These are phyloP conservation scores for Spisula solida DNA, from an alignment of 2,888 invertebrate genomes.

Conservation along the genomic window DNA sequence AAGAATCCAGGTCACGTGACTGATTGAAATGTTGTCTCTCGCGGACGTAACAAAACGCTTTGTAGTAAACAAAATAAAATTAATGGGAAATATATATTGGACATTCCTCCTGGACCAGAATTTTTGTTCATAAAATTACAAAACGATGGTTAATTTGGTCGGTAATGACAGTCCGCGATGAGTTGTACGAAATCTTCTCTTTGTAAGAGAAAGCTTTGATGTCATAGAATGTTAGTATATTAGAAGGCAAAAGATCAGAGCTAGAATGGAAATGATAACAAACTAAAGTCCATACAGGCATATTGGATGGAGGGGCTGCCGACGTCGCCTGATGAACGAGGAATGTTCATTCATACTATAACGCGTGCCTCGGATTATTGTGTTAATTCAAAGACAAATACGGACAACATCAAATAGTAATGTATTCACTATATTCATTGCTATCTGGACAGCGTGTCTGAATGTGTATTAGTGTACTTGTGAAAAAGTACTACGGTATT, in stretches of 20 bases:
- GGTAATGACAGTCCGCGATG: constrained; percentile 51
- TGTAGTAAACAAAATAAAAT: constrained; percentile 21
- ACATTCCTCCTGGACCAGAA: constrained; percentile 51
- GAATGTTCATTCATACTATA: constrained; percentile 43
- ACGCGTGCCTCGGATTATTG: constrained; percentile 34
- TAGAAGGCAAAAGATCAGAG: constrained; percentile 1
- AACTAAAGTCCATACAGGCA: neutral
- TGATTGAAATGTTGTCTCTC: no score
- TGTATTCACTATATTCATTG: neutral
- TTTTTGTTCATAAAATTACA: constrained; percentile 58
- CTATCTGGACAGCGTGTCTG: neutral
- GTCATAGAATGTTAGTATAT: constrained; percentile 30
- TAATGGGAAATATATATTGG: constrained; percentile 46
- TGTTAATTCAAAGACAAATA: constrained; percentile 44
- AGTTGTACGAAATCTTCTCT: constrained; percentile 39
- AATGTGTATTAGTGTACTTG: constrained; percentile 11
- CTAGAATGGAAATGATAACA: constrained; percentile 36
- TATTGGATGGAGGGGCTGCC: constrained; percentile 27
- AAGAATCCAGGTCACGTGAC: no score
- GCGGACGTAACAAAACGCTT: no score
- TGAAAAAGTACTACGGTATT: constrained; percentile 11
- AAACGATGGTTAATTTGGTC: constrained; percentile 54
- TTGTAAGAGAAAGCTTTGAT: constrained; percentile 57
- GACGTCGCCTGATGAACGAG: constrained; percentile 4
- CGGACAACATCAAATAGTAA: constrained; percentile 22